These are phyloP conservation scores for Sporophila hypoxantha DNA, from an alignment of 2,113 vertebrate genomes.

Conservation along the genomic window DNA sequence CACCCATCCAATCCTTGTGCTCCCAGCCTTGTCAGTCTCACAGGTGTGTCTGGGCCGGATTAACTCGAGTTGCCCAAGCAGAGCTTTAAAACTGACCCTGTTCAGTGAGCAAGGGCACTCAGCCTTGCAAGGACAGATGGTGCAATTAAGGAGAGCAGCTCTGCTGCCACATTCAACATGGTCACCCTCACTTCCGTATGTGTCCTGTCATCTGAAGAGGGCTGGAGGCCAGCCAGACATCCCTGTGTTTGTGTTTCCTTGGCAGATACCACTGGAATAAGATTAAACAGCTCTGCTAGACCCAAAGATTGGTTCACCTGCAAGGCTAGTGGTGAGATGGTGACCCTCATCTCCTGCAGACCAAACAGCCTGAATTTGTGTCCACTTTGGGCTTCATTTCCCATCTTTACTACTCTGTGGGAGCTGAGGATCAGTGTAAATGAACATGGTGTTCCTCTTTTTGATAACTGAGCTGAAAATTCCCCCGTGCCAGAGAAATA, in stretches of 20 bases:
- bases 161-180: not conserved
- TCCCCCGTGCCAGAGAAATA: not conserved
- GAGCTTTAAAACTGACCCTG: not conserved
- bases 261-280: not conserved
- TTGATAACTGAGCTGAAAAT: not conserved
- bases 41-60: not conserved
- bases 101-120: fast-evolving
- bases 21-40: not conserved
- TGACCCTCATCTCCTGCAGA: not conserved
- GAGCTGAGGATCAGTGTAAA: not conserved
- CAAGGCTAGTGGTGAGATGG: not conserved
- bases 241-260: not conserved
- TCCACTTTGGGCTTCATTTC: not conserved
- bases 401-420: not conserved
- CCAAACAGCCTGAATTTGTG: not conserved
- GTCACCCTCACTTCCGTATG: conserved; percentile 25
- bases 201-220: not conserved
- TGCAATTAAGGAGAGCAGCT: not conserved
- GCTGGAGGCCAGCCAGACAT: not conserved
- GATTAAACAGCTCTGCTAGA: not conserved
- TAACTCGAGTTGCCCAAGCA: not conserved
- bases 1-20: not conserved
- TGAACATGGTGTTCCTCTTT: not conserved
- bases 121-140: conserved; percentile 23
- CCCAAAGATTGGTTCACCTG: not conserved